Conservation (phyloP, 2,888 invertebrate genomes). For the Digitonthophagus gazella region DNA sequence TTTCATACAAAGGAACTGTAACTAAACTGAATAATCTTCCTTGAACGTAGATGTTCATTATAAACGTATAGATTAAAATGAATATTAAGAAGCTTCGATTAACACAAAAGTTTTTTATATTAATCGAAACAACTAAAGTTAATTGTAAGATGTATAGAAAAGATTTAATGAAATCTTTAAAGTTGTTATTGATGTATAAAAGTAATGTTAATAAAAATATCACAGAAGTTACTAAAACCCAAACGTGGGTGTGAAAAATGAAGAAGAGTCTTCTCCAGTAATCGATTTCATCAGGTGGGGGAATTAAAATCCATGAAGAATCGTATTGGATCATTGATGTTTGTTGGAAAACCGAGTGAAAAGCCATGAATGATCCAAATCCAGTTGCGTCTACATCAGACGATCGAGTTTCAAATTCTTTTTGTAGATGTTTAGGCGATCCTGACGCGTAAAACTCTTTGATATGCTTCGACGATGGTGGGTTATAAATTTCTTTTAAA, state of each 20-base stretch:
- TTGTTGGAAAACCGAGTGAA: background rate
- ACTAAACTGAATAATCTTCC: slow-evolving; percentile 8
- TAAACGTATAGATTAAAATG: background rate
- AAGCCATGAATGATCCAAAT: slow-evolving; percentile 1
- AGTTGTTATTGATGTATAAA: background rate
- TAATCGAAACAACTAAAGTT: background rate
- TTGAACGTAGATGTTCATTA: slow-evolving; percentile 7
- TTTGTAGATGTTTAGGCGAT: background rate
- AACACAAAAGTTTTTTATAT: background rate
- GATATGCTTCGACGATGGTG: background rate
- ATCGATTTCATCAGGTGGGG: background rate
- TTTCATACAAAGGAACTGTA: slow-evolving; percentile 6
- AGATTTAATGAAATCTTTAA: background rate
- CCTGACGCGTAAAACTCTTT: background rate
- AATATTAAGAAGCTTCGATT: background rate
- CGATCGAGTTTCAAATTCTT: slow-evolving; percentile 2
- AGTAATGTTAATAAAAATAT: background rate
- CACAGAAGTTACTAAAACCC: background rate
- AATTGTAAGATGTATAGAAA: background rate
- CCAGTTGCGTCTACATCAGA: slow-evolving; percentile 5
- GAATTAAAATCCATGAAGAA: background rate
- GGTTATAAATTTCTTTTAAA: background rate
- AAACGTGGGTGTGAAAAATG: background rate
- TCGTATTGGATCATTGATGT: slow-evolving; percentile 1
- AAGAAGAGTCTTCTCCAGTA: slow-evolving; percentile 9